These are phyloP conservation scores for Smutsia gigantea DNA, from an alignment of 2,797 vertebrate species.

Conservation along the genomic window DNA sequence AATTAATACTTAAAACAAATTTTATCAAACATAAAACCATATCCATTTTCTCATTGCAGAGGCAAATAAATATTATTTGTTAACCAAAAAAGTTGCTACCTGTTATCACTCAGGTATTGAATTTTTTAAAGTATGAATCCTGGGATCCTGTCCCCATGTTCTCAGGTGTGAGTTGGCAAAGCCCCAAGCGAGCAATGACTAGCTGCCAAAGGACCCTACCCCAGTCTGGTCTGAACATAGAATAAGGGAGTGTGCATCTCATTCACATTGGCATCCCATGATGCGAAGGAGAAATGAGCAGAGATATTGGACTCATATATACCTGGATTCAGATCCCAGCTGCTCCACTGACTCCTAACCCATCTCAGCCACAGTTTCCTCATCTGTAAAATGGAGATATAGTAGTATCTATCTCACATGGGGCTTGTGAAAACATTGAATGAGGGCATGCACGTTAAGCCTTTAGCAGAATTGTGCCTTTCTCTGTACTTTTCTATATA, in stretches of 20 bases:
- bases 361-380: not conserved
- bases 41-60: not conserved
- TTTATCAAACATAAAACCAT: not conserved
- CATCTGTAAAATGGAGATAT: not conserved
- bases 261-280: not conserved
- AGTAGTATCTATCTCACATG: not conserved
- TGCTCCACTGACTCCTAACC: not conserved
- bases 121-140: not conserved
- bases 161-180: not conserved
- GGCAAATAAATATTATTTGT: slow-evolving; percentile 16
- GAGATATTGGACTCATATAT: not conserved
- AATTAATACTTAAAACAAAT: not conserved
- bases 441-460: not conserved
- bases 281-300: not conserved
- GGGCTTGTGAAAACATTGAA: not conserved
- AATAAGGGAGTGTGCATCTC: not conserved
- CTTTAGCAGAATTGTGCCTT: not conserved
- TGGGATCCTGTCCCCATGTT: not conserved
- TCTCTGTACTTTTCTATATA: not conserved
- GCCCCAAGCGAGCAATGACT: not conserved
- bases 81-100: not conserved
- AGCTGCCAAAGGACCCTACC: not conserved
- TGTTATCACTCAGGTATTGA: not conserved
- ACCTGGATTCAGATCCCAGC: not conserved
- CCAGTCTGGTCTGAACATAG: not conserved